Percentiles rank a stretch among this genome's conserved stretches.
These are phyloP conservation scores for Ennomos erosarius DNA, from an alignment of 2,888 invertebrate species.

Conservation along the genomic window DNA sequence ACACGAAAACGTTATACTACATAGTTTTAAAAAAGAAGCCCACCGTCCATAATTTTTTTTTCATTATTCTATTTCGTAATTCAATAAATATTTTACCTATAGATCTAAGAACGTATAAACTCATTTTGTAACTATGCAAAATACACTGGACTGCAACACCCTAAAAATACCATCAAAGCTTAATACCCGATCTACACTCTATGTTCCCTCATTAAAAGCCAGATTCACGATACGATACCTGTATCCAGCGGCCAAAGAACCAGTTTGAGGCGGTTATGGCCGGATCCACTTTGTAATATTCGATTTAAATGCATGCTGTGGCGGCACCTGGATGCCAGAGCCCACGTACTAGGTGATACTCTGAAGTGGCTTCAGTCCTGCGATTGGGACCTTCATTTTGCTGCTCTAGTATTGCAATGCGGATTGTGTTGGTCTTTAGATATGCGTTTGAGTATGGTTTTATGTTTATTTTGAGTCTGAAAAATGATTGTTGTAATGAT, in stretches of 20 bases:
- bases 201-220: conserved; percentile 18
- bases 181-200: conserved; percentile 6
- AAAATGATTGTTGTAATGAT: too few relatives aligned
- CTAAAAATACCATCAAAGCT: neutral
- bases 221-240: conserved; percentile 14
- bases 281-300: conserved; percentile 62
- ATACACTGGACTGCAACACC: too few relatives aligned
- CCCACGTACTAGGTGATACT: conserved; percentile 16
- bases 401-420: conserved; percentile 4
- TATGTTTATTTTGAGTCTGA: too few relatives aligned
- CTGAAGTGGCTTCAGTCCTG: conserved; percentile 8
- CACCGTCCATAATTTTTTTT: too few relatives aligned
- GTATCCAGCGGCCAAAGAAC: conserved; percentile 22
- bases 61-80: too few relatives aligned
- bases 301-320: conserved; percentile 73
- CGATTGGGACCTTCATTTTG: conserved; percentile 23
- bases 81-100: too few relatives aligned
- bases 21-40: too few relatives aligned
- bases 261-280: conserved; percentile 45
- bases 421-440: neutral
- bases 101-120: too few relatives aligned
- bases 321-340: conserved; percentile 43
- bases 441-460: too few relatives aligned
- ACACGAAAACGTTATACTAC: too few relatives aligned
- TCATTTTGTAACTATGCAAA: too few relatives aligned